Evolutionary conservation across 2,888 invertebrate species (phyloP), one percentile per base, ranked within the genome.

Genomic region (Axea sp.): DNA sequence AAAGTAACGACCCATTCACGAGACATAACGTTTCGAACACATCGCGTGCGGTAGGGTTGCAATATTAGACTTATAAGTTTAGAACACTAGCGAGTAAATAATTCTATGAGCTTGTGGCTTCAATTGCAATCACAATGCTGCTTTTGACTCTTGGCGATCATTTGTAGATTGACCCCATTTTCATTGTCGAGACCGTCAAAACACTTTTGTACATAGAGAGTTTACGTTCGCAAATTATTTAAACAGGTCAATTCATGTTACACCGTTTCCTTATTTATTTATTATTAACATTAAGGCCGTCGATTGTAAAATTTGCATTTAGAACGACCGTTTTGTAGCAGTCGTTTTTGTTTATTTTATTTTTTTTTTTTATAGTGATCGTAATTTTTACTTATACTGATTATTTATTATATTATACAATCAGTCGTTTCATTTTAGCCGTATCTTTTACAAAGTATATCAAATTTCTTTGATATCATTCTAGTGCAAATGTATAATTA

Each of bases 41-140:
- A 75, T 76, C 72, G 74, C 77, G 62, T 77, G 78, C 71, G 57
- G 73, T 79, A 81, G 78, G 76, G 73, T 80, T 82, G 85, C 85
- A 84, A 85, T 85, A 85, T 79, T 85, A 85, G 83, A 69, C 73
- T n/a, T n/a, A 76, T 84, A 81, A 83, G 78, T 79, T 79, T 79
- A 80, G 78, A 41, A 39, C 35, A 76, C 39, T 78, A 78, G 75
- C 51, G 57, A 43, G 33, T 73, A 77, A 77, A 79, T 75, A 80
- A 80, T 37, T 51, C 55, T 62, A 80, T 72, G 80, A 83, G 81
- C 82, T 84, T 81, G 53, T 53, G 53, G 81, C 80, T 83, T 82
- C 69, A 77, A 76, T 80, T 62, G 68, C 64, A 26, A 65, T 65
- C 65, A 64, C 64, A 72, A 65, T 37, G 51, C 53, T 45, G 43